Evolutionary conservation across 35 echinoderm and acorn worm genomes (phyloP).

Genomic region (Antedon bifida): DNA sequence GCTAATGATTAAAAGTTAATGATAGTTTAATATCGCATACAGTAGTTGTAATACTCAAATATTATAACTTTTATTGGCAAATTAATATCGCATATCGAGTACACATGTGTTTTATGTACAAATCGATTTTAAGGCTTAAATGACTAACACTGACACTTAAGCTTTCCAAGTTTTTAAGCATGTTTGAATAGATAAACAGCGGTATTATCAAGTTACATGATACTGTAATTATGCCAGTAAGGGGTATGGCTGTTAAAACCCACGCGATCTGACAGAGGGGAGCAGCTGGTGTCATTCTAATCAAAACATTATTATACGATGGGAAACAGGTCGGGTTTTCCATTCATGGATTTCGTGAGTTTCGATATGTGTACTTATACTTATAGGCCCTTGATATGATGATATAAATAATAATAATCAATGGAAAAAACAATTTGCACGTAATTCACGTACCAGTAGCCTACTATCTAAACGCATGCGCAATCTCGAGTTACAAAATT

Average conservation of each 20-base stretch:
- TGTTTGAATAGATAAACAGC: neutral
- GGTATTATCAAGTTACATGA: neutral
- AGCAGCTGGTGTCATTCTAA: neutral
- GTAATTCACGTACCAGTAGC: no score
- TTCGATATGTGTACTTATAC: no score
- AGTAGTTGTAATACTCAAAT: no score
- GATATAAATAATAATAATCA: no score
- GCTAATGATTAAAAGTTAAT: no score
- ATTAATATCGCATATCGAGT: neutral
- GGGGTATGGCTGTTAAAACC: neutral
- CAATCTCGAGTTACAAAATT: no score
- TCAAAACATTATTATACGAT: neutral
- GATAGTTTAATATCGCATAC: no score
- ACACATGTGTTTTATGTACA: neutral
- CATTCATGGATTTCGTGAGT: no score
- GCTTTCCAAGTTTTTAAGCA: neutral
- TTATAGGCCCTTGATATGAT: no score
- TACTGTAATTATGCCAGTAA: neutral
- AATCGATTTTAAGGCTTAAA: neutral
- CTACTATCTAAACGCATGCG: no score
- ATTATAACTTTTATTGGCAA: neutral
- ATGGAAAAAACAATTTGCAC: no score
- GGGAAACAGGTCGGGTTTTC: neutral
- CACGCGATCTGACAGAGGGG: neutral
- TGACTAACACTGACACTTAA: neutral